A percentile compares a stretch with the other conserved stretches of the same genome.
These are phyloP conservation scores for Atrichornis clamosus DNA, from an alignment of 2,113 vertebrate species.

Conservation along the genomic window DNA sequence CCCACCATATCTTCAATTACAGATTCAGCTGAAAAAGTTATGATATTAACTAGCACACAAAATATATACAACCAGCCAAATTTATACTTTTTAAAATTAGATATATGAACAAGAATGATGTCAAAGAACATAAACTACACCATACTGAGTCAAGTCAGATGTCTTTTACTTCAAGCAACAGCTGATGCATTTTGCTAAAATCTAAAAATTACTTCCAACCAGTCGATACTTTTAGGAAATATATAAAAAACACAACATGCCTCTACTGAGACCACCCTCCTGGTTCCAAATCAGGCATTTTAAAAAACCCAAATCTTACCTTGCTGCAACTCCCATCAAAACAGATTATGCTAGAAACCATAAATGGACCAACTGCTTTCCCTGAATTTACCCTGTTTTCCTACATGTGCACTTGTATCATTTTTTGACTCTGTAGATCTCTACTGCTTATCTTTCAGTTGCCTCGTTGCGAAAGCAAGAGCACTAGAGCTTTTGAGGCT, in stretches of 20 bases:
- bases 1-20: constrained; percentile 95
- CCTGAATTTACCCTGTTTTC: background rate
- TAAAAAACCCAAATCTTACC: background rate
- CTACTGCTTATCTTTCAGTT: background rate
- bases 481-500: background rate
- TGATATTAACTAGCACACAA: background rate
- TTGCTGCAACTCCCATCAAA: background rate
- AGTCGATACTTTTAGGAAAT: background rate
- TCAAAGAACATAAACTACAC: background rate
- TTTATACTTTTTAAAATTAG: background rate
- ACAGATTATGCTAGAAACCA: background rate
- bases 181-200: background rate
- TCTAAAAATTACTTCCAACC: background rate
- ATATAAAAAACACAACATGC: background rate
- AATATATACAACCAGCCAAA: background rate
- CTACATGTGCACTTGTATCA: background rate
- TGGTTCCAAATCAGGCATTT: background rate
- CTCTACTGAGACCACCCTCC: background rate
- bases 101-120: background rate
- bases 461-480: background rate
- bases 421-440: background rate
- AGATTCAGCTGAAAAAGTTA: constrained; percentile 81
- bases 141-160: background rate
- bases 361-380: background rate
- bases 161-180: background rate